phyloP scores from a whole-genome alignment of 2,113 vertebrate species.

The Myotis davidii region DNA sequence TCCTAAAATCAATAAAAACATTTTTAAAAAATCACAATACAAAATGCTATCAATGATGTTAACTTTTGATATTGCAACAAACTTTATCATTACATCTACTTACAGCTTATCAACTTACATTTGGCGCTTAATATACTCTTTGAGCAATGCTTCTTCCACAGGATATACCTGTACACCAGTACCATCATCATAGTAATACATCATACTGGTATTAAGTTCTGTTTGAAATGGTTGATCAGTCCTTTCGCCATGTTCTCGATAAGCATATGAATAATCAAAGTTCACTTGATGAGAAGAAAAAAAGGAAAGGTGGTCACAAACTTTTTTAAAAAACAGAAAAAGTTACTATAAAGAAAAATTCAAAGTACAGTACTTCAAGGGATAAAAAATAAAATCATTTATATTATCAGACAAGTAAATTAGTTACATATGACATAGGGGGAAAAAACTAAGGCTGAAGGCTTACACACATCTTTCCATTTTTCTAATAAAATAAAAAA shows the following conservation, averaged over 20 bases:
- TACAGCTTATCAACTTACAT: conserved; percentile 90
- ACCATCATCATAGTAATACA: conserved; percentile 96
- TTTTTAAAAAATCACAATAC: not conserved
- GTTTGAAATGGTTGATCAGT: conserved; percentile 82
- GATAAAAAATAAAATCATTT: conserved; percentile 28
- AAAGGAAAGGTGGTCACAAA: conserved; percentile 43
- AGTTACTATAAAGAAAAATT: conserved; percentile 49
- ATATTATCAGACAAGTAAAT: not conserved
- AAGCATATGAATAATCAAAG: conserved; percentile 90
- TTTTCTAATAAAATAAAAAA: conserved; percentile 19
- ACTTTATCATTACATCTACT: not conserved
- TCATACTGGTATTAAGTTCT: conserved; percentile 90
- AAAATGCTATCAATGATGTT: not conserved
- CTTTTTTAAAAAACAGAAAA: not conserved
- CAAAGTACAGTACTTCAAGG: not conserved
- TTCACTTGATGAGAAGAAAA: conserved; percentile 85
- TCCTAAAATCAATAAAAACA: too few relatives aligned
- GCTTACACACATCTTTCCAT: not conserved
- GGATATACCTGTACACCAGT: conserved; percentile 94
- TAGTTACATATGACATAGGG: not conserved
- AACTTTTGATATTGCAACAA: not conserved
- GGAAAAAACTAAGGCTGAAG: not conserved
- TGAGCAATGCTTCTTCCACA: conserved; percentile 94
- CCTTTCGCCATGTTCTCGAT: conserved; percentile 88
- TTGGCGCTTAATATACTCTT: conserved; percentile 97